Conservation (phyloP, 2,113 vertebrate species). For the Turnix velox region DNA sequence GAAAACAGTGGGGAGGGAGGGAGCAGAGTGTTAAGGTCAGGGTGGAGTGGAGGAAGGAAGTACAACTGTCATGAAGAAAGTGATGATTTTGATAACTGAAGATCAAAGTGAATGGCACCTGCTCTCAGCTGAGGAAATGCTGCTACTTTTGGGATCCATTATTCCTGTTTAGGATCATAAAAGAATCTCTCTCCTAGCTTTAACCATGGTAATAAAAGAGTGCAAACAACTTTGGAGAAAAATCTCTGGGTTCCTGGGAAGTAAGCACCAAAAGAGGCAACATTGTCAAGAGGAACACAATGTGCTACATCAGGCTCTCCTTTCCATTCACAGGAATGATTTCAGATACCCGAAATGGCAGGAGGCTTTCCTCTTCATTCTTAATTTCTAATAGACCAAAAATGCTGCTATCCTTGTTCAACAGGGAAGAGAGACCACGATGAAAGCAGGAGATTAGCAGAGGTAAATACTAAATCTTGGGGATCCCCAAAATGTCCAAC, state of each 20-base stretch:
- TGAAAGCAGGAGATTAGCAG: background rate
- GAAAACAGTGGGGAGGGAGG: rapidly evolving
- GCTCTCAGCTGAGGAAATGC: background rate
- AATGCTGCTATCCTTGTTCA: background rate
- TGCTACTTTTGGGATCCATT: background rate
- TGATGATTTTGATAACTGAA: background rate
- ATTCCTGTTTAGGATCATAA: background rate
- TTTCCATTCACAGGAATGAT: background rate
- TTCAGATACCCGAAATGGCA: background rate
- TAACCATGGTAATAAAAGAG: background rate
- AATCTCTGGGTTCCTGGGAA: background rate
- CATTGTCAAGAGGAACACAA: background rate
- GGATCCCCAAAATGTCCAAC: background rate
- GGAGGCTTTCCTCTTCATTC: background rate
- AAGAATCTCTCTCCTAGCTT: background rate
- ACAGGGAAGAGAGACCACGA: background rate
- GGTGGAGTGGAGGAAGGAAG: background rate
- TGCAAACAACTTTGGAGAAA: background rate
- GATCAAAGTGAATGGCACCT: background rate
- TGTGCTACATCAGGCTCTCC: background rate
- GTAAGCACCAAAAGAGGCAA: background rate
- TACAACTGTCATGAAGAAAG: background rate
- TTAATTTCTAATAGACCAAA: background rate
- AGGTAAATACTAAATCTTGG: background rate
- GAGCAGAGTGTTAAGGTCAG: too few species aligned